Base-by-base conservation (phyloP, 2,797 vertebrate species). In the Sandelia bainsii region DNA sequence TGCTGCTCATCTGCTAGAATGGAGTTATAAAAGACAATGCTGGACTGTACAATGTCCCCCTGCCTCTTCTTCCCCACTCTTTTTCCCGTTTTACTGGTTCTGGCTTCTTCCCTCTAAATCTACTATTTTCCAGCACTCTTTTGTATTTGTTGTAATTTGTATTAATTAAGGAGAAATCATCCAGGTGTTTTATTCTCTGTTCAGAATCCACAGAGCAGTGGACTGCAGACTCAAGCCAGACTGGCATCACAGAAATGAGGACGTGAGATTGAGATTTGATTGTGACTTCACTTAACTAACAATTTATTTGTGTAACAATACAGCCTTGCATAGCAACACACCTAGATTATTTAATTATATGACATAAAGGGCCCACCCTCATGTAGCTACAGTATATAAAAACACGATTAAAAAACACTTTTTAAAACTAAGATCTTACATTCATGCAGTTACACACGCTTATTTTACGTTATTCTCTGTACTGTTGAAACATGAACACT, bases 1-100 rank as follows among this genome's bases (percentile, higher is more conserved):
- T 93, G 89, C 88, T 75, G 71, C 91, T 93, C 91, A 93, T 93
- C 90, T 93, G 80, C 85, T 86, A 79, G 82, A 93, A 92, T 91
- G 88, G 84, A 77, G 84, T 87, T 82, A 86, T 93, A 94, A 92
- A 92, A 87, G 79, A 72, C 85, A 82, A 37, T 23, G 25, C 69
- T 75, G 77, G 69, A 84, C 77, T 82, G 62, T 72, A 46, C 73
- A 42, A 67, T 52, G 52, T 16, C 57, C 73, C 79, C 75, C 81
- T 51, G 16, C 64, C 74, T 62, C 62, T 42, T 57, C 66, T 54
- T 67, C 65, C 13, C n/a, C 49, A 19, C 29, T 62, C 49, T 49
- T 46, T 58, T 49, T 70, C 50, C 45, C 23, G 46, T 56, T 64
- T 71, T 49, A 44, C 46, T 72, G 63, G 49, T 53, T 12, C 27